Evolutionary conservation across 2,797 vertebrate genomes (phyloP).

Genomic region (Scolopax rusticola): DNA sequence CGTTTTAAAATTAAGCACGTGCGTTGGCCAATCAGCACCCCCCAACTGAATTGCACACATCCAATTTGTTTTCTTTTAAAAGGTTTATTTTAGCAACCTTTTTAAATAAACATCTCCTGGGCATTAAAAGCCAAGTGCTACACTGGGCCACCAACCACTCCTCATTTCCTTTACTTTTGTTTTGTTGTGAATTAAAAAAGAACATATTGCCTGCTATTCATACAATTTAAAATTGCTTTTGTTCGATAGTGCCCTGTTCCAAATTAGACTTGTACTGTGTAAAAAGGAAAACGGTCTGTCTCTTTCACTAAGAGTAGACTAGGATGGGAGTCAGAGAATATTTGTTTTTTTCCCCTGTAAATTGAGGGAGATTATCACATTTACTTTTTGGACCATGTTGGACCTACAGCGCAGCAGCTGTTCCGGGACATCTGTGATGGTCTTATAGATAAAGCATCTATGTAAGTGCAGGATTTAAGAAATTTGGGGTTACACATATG

Average conservation of each 20-base stretch:
- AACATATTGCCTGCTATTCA: not conserved
- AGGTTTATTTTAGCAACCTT: not conserved
- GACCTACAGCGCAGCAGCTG: not conserved
- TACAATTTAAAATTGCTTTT: not conserved
- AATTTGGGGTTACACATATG: not conserved
- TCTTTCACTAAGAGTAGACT: not conserved
- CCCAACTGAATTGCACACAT: not conserved
- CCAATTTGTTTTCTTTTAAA: not conserved
- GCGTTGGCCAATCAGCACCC: not conserved
- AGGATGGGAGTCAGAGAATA: not conserved
- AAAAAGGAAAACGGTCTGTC: not conserved
- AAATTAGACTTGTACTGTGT: not conserved
- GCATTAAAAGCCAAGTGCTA: not conserved
- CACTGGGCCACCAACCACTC: not conserved
- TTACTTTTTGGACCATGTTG: not conserved
- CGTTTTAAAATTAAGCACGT: not conserved
- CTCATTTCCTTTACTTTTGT: not conserved
- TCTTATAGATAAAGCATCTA: not conserved
- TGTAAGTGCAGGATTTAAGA: not conserved
- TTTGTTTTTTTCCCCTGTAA: not conserved
- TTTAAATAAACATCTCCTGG: not conserved
- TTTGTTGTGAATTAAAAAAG: not conserved
- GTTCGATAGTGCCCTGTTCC: not conserved
- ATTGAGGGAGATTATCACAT: not conserved
- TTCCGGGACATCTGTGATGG: not conserved